Evolutionary conservation across 2,888 invertebrate species (phyloP), one percentile per base, ranked within the genome.

Genomic region (Pterobdella sp.): DNA sequence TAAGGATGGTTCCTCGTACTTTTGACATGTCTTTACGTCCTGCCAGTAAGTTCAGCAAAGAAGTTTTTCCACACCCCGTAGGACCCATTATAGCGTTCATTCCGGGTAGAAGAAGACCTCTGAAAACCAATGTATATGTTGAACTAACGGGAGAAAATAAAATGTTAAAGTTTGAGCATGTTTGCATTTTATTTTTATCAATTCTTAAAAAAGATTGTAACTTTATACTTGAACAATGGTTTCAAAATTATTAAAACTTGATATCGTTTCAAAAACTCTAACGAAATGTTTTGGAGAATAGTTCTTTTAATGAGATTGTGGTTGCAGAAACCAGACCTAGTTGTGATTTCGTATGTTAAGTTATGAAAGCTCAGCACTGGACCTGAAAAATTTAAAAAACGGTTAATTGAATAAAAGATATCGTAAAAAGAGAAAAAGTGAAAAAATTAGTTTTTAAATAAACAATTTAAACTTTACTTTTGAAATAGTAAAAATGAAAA

Each of bases 41-140:
- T 3, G 82, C 82, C 37, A 83, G 75, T 1, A 83, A 79, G 78
- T 83, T 82, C 66, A 83, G 77, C n/a, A 83, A 75, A 34, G 76
- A 69, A n/a, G 76, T 68, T 68, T 76, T 76, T 35, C 76, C 76
- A 35, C 74, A 73, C 22, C 76, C 76, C 7, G 76, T 76, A 0
- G 76, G 74, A 2, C 76, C 76, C 74, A 76, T 73, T 18, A 76
- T 74, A 31, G 76, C 76, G 56, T 74, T 76, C 74, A 76, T 74
- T 31, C 76, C 76, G 10, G 74, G 74, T 32, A 73, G 66, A 35
- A 76, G 73, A n/a, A 76, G 32, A 31, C 74, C 76, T 32, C 76
- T 76, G 73, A 31, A 72, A 68, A 64, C 29, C 4, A 22, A 34
- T n/a, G 35, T 35, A n/a, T 22, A 26, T 63, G 26, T 69, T 60